Base-by-base conservation (phyloP, 92 coral and sea anemone genomes). In the Plumapathes pennacea region DNA sequence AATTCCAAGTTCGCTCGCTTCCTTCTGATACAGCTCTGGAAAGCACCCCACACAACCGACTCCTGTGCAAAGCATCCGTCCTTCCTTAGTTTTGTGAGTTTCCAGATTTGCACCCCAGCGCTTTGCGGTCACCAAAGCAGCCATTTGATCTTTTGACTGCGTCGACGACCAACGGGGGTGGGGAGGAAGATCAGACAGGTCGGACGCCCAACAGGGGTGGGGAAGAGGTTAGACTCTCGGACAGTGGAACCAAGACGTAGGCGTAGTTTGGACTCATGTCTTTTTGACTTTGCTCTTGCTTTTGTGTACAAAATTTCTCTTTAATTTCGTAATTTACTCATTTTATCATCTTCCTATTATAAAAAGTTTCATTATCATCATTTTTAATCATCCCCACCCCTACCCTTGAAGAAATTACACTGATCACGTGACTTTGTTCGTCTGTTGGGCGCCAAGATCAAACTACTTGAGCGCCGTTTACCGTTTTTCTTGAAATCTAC, bases 41-140 rank as follows among this genome's bases (percentile, higher is more conserved):
- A 84, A 92, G 70, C 96, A 92, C 15, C 94, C 98, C 37, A 88
- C 56, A 46, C 98, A 92, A 6, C 98, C 96, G 6, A 66, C 57
- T 3, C 96, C 98, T 26, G 98, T 92, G 40, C 98, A 92, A 10
- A 92, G 48, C 34, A 92, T 92, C 49, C 96, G 62, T 39, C 98
- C 98, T 23, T 76, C 75, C 57, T 71, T 76, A 13, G 96, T 92
- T 81, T 92, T 84, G 41, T 92, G 96, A 15, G 98, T 92, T 45
- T 71, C 89, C 21, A 84, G 71, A 4, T 96, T 96, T 9, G 96
- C 54, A 30, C 83, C 73, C 94, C 96, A 92, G 25, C 94, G 82
- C 69, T 92, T 76, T 46, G 96, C 96, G 4, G 91, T 88, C 48
- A 88, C 67, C 51, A 83, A 92, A 44, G 78, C 96, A 29, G 97